These are phyloP conservation scores for Cacatua alba DNA, from an alignment of 2,113 vertebrate species.

Conservation along the genomic window DNA sequence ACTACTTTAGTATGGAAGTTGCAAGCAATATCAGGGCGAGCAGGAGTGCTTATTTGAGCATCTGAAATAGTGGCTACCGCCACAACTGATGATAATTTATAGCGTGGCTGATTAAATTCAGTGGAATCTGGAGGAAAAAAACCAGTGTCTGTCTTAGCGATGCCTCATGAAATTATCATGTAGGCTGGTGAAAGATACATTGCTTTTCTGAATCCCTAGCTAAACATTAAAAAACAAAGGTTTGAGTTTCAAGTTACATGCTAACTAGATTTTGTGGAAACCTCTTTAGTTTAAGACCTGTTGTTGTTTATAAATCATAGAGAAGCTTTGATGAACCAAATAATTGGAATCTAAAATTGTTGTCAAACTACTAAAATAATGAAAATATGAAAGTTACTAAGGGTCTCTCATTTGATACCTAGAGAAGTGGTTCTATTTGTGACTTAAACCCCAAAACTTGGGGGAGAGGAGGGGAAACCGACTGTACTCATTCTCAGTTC, in stretches of 20 bases:
- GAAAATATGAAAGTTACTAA: not conserved
- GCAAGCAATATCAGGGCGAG: not conserved
- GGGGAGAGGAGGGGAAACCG: accelerated
- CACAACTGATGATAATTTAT: not conserved
- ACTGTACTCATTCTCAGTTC: not conserved
- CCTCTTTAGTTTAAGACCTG: not conserved
- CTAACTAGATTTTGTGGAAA: not conserved
- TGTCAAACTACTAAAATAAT: not conserved
- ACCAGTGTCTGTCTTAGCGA: not conserved
- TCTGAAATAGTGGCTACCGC: not conserved
- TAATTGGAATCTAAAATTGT: not conserved
- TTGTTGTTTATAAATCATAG: not conserved
- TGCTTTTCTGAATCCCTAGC: not conserved
- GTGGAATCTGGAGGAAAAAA: not conserved
- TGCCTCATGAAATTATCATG: not conserved
- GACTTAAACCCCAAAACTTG: not conserved
- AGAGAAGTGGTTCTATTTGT: not conserved
- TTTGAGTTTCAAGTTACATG: not conserved
- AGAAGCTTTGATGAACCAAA: not conserved
- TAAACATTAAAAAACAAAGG: not conserved
- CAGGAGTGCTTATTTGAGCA: not conserved
- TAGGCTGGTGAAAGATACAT: not conserved
- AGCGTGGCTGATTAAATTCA: not conserved
- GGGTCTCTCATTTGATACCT: not conserved
- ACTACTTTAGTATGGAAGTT: not conserved